Conservation (phyloP, 2,797 vertebrate genomes). For the Holocentrus rufus region DNA sequence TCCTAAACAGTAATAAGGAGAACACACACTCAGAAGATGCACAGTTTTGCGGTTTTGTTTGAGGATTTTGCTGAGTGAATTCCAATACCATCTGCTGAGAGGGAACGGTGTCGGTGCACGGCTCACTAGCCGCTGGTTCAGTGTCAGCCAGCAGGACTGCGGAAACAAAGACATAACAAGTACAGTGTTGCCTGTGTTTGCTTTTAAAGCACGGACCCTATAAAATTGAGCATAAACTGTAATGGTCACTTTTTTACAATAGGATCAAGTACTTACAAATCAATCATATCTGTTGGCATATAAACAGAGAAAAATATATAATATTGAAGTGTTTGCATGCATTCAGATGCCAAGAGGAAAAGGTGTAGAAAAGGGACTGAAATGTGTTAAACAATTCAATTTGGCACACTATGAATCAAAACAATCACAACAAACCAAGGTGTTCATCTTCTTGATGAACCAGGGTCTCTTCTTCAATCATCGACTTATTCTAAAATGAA, state of each 20-base stretch:
- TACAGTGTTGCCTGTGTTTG: too few relatives aligned
- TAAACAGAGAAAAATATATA: too few relatives aligned
- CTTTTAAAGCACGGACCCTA: too few relatives aligned
- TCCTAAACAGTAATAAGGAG: conserved; percentile 39
- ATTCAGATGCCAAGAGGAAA: too few relatives aligned
- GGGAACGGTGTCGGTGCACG: neutral
- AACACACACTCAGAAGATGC: neutral
- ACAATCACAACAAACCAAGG: neutral
- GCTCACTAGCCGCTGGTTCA: conserved; percentile 10
- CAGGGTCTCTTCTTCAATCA: conserved; percentile 3
- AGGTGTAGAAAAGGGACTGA: too few relatives aligned
- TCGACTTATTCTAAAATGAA: conserved; percentile 5
- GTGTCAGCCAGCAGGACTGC: conserved; percentile 27
- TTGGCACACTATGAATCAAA: too few relatives aligned
- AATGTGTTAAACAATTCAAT: too few relatives aligned
- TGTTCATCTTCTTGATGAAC: neutral
- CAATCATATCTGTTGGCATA: too few relatives aligned
- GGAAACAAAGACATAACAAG: conserved; percentile 1
- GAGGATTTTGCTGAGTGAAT: neutral
- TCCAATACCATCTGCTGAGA: conserved; percentile 46
- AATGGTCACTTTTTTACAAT: too few relatives aligned
- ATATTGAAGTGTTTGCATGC: too few relatives aligned
- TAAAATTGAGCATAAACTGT: too few relatives aligned
- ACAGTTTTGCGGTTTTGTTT: neutral
- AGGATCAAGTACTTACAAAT: too few relatives aligned